Conservation (phyloP, 2,797 vertebrate genomes). For the Darevskia nairensis region DNA sequence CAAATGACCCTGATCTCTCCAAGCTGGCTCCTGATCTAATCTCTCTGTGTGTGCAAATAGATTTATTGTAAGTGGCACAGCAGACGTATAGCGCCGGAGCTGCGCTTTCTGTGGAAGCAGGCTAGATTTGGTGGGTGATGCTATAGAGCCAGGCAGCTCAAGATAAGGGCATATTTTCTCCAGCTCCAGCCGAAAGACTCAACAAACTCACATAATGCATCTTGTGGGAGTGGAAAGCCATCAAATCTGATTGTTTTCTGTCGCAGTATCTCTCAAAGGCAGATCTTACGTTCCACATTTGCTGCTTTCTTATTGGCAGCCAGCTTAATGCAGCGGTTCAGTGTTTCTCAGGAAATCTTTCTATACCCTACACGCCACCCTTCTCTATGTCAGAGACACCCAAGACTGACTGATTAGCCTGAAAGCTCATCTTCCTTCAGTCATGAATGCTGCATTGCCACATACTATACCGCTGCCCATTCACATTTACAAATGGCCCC, state of each 20-base stretch:
- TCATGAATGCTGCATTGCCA: too few relatives aligned
- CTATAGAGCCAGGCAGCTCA: background rate
- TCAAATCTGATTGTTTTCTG: background rate
- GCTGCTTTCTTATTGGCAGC: background rate
- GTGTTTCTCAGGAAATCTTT: background rate
- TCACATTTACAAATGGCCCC: too few relatives aligned
- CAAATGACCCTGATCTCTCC: slow-evolving; percentile 1
- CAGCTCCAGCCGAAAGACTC: too few relatives aligned
- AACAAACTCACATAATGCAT: background rate
- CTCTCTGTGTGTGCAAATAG: background rate
- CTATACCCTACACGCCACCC: too few relatives aligned
- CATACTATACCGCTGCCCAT: too few relatives aligned
- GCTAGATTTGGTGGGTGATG: background rate
- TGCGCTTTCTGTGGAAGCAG: background rate
- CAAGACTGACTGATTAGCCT: too few relatives aligned
- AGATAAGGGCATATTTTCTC: background rate
- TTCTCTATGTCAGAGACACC: too few relatives aligned
- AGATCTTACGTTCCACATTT: background rate
- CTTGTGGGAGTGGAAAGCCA: background rate
- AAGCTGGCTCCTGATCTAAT: background rate
- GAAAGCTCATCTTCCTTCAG: too few relatives aligned
- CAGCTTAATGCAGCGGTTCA: background rate
- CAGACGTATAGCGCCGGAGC: background rate
- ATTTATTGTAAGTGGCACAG: background rate
- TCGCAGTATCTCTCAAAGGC: background rate